phyloP scores from a whole-genome alignment of 2,888 invertebrate genomes.

The Branchellion lobata region DNA sequence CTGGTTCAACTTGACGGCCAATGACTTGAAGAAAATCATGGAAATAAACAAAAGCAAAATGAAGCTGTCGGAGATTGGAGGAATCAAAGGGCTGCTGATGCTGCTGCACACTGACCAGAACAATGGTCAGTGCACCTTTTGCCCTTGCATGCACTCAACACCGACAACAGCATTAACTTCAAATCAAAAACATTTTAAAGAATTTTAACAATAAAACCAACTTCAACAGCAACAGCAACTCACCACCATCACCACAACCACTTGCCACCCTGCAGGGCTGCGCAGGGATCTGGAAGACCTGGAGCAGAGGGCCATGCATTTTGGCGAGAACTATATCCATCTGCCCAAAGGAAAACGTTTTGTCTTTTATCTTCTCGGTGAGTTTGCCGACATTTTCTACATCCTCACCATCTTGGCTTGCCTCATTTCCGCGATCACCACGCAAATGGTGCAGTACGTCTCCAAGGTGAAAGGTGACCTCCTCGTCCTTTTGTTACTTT shows the following conservation, averaged over 20 bases:
- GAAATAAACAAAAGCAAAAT: not conserved
- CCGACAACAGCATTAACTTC: no score
- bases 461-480: not conserved
- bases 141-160: no score
- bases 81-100: not conserved
- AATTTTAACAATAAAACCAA: no score
- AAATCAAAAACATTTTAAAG: no score
- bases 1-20: conserved; percentile 7
- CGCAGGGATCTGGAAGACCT: not conserved
- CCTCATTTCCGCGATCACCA: not conserved
- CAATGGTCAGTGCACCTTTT: not conserved
- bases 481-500: no score
- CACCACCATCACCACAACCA: no score
- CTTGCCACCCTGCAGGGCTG: no score
- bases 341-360: not conserved
- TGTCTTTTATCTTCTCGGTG: not conserved
- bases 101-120: not conserved
- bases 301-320: conserved; percentile 19
- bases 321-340: not conserved
- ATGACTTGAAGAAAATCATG: conserved; percentile 5
- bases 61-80: not conserved
- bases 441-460: not conserved
- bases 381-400: not conserved
- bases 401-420: not conserved
- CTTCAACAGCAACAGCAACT: no score